phyloP scores from a whole-genome alignment of 2,797 vertebrate genomes.

The Pipistrellus pipistrellus region DNA sequence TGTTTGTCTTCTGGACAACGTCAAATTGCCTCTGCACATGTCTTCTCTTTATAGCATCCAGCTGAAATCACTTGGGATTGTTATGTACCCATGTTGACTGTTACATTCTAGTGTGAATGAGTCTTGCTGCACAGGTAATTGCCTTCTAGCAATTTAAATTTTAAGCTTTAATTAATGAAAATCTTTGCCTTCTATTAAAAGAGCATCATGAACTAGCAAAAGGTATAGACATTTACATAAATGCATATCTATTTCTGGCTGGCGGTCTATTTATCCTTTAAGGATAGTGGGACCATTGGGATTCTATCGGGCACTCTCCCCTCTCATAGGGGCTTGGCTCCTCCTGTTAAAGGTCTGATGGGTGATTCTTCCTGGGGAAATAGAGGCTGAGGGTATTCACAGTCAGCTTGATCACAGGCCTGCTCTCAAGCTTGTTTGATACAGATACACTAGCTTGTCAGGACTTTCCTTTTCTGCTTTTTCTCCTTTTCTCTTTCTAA shows the following conservation, averaged over 20 bases:
- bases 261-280: constrained; percentile 55
- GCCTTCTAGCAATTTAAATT: constrained; percentile 75
- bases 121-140: constrained; percentile 62
- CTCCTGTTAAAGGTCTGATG: neutral
- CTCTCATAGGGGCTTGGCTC: neutral
- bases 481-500: neutral
- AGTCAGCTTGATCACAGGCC: neutral
- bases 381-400: neutral
- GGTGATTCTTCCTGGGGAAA: neutral
- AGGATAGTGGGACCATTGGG: neutral
- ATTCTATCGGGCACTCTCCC: neutral
- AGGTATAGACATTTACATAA: constrained; percentile 74
- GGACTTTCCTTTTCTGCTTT: neutral
- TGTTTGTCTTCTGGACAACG: neutral
- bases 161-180: constrained; percentile 83
- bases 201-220: constrained; percentile 71
- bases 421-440: neutral
- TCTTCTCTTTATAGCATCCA: neutral
- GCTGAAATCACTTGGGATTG: neutral
- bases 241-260: constrained; percentile 75
- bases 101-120: constrained; percentile 17
- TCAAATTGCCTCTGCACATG: neutral
- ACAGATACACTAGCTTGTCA: neutral
- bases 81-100: neutral
- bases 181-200: constrained; percentile 78